Evolutionary conservation across 2,113 vertebrate genomes (phyloP).

Genomic region (Typhlomys cinereus): DNA sequence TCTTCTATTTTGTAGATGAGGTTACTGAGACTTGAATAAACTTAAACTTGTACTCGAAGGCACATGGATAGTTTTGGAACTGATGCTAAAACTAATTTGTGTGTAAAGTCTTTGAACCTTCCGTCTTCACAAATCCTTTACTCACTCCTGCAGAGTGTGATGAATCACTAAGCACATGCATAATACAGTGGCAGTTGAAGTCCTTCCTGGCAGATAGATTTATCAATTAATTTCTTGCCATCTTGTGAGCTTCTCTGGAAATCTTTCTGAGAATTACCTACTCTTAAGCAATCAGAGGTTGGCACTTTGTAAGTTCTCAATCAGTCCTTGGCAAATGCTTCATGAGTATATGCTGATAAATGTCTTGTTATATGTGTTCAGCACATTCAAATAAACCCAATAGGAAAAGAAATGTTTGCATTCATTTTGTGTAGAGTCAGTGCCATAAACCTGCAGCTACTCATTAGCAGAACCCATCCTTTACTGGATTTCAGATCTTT

Average conservation of each 20-base stretch:
- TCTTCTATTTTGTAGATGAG: not conserved
- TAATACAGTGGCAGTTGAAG: constrained; percentile 26
- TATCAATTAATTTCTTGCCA: not conserved
- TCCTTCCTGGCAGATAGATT: not conserved
- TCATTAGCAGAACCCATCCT: not conserved
- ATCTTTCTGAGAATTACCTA: not conserved
- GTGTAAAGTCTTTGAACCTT: not conserved
- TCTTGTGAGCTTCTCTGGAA: constrained; percentile 9
- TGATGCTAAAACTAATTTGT: constrained; percentile 11
- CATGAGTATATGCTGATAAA: not conserved
- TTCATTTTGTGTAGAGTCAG: not conserved
- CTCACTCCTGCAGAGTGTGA: not conserved
- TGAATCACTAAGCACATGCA: not conserved
- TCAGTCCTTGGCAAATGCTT: not conserved
- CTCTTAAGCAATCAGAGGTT: not conserved
- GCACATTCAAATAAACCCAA: not conserved
- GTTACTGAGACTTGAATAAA: not conserved
- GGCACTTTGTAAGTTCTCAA: not conserved
- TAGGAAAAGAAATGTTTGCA: not conserved
- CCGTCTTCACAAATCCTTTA: not conserved
- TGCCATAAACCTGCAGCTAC: not conserved
- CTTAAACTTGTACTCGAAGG: not conserved
- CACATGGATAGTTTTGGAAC: not conserved
- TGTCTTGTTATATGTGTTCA: not conserved
- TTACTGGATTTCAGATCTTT: not conserved